Evolutionary conservation across 2,888 invertebrate genomes (phyloP), one percentile per base, ranked within the genome.

Genomic region (Volucella zonaria): DNA sequence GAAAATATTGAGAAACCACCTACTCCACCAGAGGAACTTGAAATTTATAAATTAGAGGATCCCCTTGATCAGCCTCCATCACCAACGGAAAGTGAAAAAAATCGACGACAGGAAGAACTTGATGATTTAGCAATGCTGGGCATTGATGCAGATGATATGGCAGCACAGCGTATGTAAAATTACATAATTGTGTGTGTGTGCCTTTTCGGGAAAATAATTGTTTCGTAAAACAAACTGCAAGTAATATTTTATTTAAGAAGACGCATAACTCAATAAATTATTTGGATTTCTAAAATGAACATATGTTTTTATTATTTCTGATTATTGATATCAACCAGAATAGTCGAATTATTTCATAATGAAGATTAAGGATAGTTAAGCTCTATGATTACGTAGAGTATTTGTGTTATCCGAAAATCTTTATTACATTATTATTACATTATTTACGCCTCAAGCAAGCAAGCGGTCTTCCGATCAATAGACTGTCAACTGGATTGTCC

Each of bases 61-160:
- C 87, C 88, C 67, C 88, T 90, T 75, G 89, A 90, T 2, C 88
- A 91, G 54, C 90, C 90, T 40, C 88, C 89, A 49, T 91, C 90
- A 47, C 90, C 89, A n/a, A 90, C 88, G 73, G 89, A 88, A 90
- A 90, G 91, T 87, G 89, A 91, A 92, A 93, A 91, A 93, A 90
- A 91, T 93, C 92, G 91, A 1, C 89, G 91, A 3, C 90, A 91
- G 77, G 90, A 91, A 89, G 95, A 93, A 88, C 91, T 93, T 88
- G 96, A 96, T 77, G 97, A 97, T 88, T 91, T 97, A 79, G 96
- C 96, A 3, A 94, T 97, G 95, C 92, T 97, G 67, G 97, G 97
- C 1, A 97, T 97, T 66, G 97, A 97, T 89, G 96, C 95, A 8
- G 95, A 95, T 43, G 97, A 97, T 89, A 89, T 92, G 89, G 92